Evolutionary conservation across 2,113 vertebrate species (phyloP).

Genomic region (Nestor notabilis): DNA sequence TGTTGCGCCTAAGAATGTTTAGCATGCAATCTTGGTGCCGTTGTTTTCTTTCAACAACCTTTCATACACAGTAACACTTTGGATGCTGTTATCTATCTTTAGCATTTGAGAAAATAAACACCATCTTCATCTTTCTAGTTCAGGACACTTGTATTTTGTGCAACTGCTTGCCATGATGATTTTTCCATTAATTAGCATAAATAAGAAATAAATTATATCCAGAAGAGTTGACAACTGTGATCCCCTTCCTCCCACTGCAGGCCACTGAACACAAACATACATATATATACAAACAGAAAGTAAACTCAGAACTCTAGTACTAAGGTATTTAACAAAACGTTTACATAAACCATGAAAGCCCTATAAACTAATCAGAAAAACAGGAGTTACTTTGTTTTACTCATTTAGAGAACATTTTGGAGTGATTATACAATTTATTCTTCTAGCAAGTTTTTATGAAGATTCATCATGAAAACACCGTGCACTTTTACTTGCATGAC

Average conservation of each 20-base stretch:
- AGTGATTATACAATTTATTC: not conserved
- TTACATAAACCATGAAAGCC: not conserved
- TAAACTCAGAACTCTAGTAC: not conserved
- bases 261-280: not conserved
- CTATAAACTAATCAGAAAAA: not conserved
- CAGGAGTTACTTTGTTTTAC: not conserved
- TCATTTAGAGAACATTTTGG: not conserved
- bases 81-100: not conserved
- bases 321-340: not conserved
- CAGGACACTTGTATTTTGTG: not conserved
- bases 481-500: not conserved
- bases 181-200: not conserved
- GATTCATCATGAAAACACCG: not conserved
- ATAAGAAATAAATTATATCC: not conserved
- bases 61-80: not conserved
- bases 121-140: not conserved
- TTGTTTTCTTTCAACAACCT: not conserved
- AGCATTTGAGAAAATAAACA: not conserved
- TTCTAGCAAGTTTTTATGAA: not conserved
- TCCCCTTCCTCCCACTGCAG: not conserved
- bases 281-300: not conserved
- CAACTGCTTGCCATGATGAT: not conserved
- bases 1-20: not conserved
- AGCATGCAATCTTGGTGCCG: not conserved
- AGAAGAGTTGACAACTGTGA: not conserved